These are phyloP conservation scores for Pogoniulus pusillus DNA, from an alignment of 2,797 vertebrate species.

Conservation along the genomic window DNA sequence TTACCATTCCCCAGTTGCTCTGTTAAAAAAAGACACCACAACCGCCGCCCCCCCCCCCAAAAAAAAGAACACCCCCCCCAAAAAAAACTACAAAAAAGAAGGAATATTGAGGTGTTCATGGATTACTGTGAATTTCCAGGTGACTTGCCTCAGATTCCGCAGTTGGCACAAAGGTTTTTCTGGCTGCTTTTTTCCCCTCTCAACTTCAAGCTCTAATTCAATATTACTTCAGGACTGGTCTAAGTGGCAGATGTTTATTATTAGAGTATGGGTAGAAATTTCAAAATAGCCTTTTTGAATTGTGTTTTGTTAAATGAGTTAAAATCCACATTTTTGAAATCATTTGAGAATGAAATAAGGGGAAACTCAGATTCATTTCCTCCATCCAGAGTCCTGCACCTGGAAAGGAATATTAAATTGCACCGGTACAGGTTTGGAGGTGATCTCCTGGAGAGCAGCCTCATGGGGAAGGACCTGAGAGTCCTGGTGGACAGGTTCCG, in stretches of 20 bases:
- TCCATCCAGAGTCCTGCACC: not conserved
- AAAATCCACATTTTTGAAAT: not conserved
- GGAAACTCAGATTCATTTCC: not conserved
- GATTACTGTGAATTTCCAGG: conserved; percentile 20
- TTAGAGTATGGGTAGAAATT: not conserved
- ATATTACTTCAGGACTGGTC: not conserved
- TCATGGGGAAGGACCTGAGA: no score
- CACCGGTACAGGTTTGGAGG: no score
- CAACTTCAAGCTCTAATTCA: not conserved
- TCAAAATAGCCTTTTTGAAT: not conserved
- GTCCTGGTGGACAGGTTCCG: no score
- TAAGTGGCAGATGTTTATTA: not conserved
- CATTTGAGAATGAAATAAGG: not conserved
- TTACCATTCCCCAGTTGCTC: not conserved
- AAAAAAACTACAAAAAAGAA: not conserved
- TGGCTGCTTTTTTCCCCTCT: not conserved
- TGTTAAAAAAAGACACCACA: no score
- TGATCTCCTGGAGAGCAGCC: no score
- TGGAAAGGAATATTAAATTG: no score
- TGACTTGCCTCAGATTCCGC: not conserved
- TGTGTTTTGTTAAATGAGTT: not conserved
- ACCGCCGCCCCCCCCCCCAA: no score
- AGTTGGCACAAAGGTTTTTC: not conserved
- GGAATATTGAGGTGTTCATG: not conserved
- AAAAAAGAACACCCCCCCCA: not conserved